phyloP scores from a whole-genome alignment of 2,113 vertebrate species.

The Phocoena sinus region DNA sequence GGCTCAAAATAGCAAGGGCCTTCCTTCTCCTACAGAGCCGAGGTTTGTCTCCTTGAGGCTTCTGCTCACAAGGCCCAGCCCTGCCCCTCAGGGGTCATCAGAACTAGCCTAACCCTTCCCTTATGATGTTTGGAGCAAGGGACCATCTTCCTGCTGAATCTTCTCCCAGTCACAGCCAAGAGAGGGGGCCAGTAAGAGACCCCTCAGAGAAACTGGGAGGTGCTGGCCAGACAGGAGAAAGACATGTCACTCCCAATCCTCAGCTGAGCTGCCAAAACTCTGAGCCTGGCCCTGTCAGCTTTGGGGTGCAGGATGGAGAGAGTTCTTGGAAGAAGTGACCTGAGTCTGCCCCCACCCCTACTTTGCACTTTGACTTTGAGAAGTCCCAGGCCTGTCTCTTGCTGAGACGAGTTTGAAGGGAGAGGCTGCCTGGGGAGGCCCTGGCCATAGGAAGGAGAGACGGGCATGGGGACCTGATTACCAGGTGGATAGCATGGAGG shows the following conservation, averaged over 20 bases:
- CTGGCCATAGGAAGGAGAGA: neutral
- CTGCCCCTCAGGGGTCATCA: neutral
- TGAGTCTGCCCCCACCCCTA: neutral
- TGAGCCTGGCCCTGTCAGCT: fast-evolving
- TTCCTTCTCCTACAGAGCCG: neutral
- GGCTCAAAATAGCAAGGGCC: neutral
- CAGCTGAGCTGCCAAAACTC: neutral
- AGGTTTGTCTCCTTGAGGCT: neutral
- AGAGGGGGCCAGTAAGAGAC: neutral
- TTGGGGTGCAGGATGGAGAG: neutral
- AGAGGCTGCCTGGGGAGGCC: neutral
- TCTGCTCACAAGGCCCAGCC: neutral
- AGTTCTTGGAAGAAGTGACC: neutral
- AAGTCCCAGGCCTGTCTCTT: neutral
- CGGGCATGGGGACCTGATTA: neutral
- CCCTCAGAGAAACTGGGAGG: neutral
- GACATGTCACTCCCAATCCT: neutral
- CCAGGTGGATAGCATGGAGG: neutral
- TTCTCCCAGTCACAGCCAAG: neutral
- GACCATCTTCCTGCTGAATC: neutral
- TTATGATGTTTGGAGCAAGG: neutral
- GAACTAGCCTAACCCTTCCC: neutral
- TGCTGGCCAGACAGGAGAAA: neutral
- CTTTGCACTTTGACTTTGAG: neutral
- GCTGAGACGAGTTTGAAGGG: neutral